Evolutionary conservation across 2,113 vertebrate species (phyloP).

Genomic region (Cichladusa arquata): DNA sequence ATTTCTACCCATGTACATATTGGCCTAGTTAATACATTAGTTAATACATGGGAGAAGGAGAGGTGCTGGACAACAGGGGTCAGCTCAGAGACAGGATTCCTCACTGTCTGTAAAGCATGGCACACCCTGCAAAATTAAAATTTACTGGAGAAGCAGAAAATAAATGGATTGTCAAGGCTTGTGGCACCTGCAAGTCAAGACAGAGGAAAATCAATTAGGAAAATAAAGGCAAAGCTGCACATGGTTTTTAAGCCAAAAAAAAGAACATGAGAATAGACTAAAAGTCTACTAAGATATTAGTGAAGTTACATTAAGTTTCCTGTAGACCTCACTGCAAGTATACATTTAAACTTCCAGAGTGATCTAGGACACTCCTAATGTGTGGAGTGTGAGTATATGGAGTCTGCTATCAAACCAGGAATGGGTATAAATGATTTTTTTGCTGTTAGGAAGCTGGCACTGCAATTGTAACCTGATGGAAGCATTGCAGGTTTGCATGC

Average conservation of each 20-base stretch:
- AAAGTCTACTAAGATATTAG: background rate
- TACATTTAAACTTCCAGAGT: background rate
- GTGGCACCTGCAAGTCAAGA: background rate
- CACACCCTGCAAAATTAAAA: background rate
- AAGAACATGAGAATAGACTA: background rate
- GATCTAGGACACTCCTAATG: background rate
- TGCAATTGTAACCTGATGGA: background rate
- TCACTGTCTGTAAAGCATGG: background rate
- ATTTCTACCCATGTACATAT: background rate
- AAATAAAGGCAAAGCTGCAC: background rate
- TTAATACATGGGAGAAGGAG: background rate
- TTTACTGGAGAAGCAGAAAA: background rate
- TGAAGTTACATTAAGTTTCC: background rate
- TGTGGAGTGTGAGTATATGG: background rate
- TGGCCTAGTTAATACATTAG: background rate
- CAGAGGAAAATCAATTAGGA: background rate
- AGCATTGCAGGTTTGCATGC: background rate
- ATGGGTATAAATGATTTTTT: background rate
- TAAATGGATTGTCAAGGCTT: background rate
- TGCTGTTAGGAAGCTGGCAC: background rate
- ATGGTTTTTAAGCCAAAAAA: background rate
- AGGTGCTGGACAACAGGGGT: background rate
- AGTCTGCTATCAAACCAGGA: background rate
- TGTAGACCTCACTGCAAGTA: background rate
- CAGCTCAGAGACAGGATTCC: background rate